A percentile compares a stretch with the other conserved stretches of the same genome.
Conservation (phyloP, 1,140 invertebrate species). For the Drosophila repleta region DNA sequence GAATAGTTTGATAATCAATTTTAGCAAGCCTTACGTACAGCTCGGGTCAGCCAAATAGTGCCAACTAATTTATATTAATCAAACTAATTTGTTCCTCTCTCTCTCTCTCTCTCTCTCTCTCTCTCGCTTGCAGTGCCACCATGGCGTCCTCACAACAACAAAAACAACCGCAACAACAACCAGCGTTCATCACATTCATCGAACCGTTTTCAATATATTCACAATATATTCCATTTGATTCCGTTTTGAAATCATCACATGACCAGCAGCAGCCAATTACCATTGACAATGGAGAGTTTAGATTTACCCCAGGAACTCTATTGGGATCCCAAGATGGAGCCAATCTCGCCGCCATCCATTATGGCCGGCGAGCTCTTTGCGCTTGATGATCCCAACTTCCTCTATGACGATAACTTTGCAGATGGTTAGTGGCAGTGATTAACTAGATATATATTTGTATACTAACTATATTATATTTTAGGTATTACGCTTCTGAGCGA, state of each 20-base stretch:
- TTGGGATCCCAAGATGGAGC: slow-evolving; percentile 79
- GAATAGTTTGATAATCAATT: slow-evolving; percentile 21
- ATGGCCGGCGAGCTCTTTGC: slow-evolving; percentile 69
- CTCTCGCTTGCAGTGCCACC: slow-evolving; percentile 63
- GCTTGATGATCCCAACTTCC: slow-evolving; percentile 63
- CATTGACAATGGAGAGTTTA: slow-evolving; percentile 75
- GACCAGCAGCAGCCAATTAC: slow-evolving; percentile 25
- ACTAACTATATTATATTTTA: background rate
- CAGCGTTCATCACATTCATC: slow-evolving; percentile 59
- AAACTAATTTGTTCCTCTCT: slow-evolving; percentile 2
- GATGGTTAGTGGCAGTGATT: slow-evolving; percentile 58
- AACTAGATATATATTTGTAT: background rate
- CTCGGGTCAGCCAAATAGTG: slow-evolving; percentile 37
- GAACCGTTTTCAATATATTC: slow-evolving; percentile 60
- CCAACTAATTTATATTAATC: slow-evolving; percentile 23
- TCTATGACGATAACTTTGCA: slow-evolving; percentile 81
- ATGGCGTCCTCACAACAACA: slow-evolving; percentile 77
- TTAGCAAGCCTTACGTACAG: slow-evolving; percentile 14
- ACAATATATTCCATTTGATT: slow-evolving; percentile 44
- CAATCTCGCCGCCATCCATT: slow-evolving; percentile 59
- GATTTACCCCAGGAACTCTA: slow-evolving; percentile 72
- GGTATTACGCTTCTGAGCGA: slow-evolving; percentile 49
- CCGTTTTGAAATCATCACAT: slow-evolving; percentile 39
- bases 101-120: slow-evolving; percentile 15
- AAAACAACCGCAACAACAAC: slow-evolving; percentile 47